Evolutionary conservation across 2,888 invertebrate genomes (phyloP), one percentile per base, ranked within the genome.

Genomic region (Mimumesa dahlbomi): DNA sequence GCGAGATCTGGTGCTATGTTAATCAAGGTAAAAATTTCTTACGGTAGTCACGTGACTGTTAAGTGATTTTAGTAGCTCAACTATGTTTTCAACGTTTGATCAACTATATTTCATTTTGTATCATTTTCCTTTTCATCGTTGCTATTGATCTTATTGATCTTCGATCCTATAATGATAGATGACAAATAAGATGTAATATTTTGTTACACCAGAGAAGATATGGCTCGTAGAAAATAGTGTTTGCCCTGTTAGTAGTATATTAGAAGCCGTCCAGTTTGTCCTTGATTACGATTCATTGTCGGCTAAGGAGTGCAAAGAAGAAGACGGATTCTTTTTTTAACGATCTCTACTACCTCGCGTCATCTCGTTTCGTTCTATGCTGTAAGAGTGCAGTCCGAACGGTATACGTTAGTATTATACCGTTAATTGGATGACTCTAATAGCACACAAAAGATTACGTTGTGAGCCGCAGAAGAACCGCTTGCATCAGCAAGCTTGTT

Each of bases 401-500:
- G 68, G 40, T 68, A 70, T 70, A 52, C n/a, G 9, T 1, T 7
- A 14, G 9, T 5, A 16, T 34, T 40, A 70, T 70, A 70, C 42
- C 54, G 52, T 54, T 34, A 13, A 56, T 21, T 16, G 58, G 53
- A 68, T 58, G 2, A 43, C n/a, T 22, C 4, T 18, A 38, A 42
- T 4, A 49, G 3, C 2, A 38, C 16, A 6, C 31, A 19, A 14
- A 1, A 38, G 4, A 11, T 2, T 7, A 4, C n/a, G 9, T 40
- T 31, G 0, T 13, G 16, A 46, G 4, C 0, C 9, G 13, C 9
- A n/a, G 34, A 61, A 52, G 56, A 56, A 70, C 69, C 70, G 21
- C 69, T 70, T 70, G 70, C 34, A n/a, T 50, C 2, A 7, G 25
- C 18, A 70, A 70, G 69, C 54, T 46, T 62, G 69, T 46, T 14